Percentiles rank a stretch among this genome's conserved stretches.
Conservation (phyloP, 2,888 invertebrate species). For the Buathra laborator region DNA sequence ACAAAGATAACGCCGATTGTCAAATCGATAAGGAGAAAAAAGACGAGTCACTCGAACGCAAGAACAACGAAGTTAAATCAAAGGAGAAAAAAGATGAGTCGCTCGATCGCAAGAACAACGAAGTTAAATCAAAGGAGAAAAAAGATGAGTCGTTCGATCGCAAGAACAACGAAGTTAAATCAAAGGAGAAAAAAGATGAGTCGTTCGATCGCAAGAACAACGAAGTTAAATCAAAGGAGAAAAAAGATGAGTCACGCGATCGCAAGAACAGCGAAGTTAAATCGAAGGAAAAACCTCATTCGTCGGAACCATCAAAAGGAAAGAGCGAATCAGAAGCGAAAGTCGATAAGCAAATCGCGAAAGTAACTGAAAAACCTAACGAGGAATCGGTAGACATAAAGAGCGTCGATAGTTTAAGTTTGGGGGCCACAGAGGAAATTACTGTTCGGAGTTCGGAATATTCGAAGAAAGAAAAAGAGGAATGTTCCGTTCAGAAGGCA, state of each 20-base stretch:
- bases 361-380: not conserved
- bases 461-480: slow-evolving; percentile 27
- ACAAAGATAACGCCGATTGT: slow-evolving; percentile 2
- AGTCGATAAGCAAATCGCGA: not conserved
- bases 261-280: slow-evolving; percentile 7
- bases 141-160: too few relatives aligned
- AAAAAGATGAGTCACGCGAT: slow-evolving; percentile 28
- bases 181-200: slow-evolving; percentile 30
- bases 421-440: not conserved
- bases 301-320: slow-evolving; percentile 1
- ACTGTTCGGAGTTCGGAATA: slow-evolving; percentile 11
- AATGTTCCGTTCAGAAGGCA: not conserved
- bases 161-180: slow-evolving; percentile 14
- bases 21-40: slow-evolving; percentile 12
- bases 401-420: not conserved
- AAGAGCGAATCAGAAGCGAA: not conserved
- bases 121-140: slow-evolving; percentile 5
- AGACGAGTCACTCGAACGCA: slow-evolving; percentile 21
- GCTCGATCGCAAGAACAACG: not conserved
- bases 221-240: too few relatives aligned
- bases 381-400: slow-evolving; percentile 4
- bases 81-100: too few relatives aligned
- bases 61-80: slow-evolving; percentile 9
- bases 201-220: too few relatives aligned
- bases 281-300: not conserved